A percentile compares a stretch with the other conserved stretches of the same genome.
Conservation (phyloP, 2,888 invertebrate species). For the Hyles lineata region DNA sequence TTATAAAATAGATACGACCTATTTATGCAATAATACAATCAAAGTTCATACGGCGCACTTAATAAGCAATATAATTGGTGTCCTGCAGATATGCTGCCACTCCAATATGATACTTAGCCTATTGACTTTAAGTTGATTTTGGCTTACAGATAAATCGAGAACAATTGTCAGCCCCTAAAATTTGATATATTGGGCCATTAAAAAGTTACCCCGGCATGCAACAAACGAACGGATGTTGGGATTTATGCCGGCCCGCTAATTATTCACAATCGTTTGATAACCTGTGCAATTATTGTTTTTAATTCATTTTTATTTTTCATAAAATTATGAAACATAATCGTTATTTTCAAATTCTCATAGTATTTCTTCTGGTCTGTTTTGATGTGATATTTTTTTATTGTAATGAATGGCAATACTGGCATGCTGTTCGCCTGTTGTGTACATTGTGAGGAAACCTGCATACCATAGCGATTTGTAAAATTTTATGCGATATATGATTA, state of each 20-base stretch:
- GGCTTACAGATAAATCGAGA: neutral
- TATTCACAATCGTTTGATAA: slow-evolving; percentile 22
- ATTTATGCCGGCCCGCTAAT: slow-evolving; percentile 40
- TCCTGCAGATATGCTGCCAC: neutral
- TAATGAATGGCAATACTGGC: too few relatives aligned
- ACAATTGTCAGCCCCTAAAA: slow-evolving; percentile 34
- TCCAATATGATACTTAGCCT: neutral
- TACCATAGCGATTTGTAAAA: too few relatives aligned
- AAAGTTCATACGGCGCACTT: slow-evolving; percentile 1
- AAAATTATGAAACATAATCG: too few relatives aligned
- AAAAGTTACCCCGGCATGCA: slow-evolving; percentile 47
- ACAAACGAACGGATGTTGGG: slow-evolving; percentile 43
- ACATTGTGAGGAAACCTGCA: too few relatives aligned
- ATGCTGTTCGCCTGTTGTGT: too few relatives aligned
- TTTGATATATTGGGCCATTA: slow-evolving; percentile 48
- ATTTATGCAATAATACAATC: neutral
- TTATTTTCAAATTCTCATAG: too few relatives aligned
- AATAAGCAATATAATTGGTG: slow-evolving; percentile 1
- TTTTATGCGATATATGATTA: too few relatives aligned
- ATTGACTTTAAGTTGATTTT: neutral
- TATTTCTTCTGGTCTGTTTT: too few relatives aligned
- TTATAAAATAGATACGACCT: neutral
- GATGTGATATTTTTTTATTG: too few relatives aligned
- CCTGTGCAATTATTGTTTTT: neutral
- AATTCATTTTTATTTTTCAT: too few relatives aligned